phyloP scores from a whole-genome alignment of 53 echinoderm and acorn worm genomes.

The Astropecten irregularis region DNA sequence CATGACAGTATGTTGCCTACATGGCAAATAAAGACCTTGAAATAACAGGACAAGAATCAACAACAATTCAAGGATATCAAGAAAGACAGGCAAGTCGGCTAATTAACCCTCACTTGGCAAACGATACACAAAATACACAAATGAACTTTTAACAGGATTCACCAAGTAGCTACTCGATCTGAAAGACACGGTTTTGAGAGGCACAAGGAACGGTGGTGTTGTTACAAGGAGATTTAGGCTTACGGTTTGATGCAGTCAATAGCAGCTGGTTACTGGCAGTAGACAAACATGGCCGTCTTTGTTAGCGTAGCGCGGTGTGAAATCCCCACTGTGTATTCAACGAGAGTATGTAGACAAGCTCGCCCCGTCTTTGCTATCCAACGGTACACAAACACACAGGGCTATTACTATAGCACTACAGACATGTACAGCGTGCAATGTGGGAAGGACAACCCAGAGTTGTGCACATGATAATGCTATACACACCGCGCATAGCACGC shows the following conservation, averaged over 20 bases:
- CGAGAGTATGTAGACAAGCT: slow-evolving; percentile 12
- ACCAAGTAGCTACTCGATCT: no score
- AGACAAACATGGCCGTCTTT: slow-evolving; percentile 60
- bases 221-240: no score
- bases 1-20: no score
- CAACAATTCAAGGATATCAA: slow-evolving; percentile 25
- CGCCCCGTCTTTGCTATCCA: no score
- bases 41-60: background rate
- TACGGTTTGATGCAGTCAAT: no score
- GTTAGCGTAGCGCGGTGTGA: slow-evolving; percentile 47
- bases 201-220: no score
- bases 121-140: no score
- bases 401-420: slow-evolving; percentile 8
- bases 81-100: slow-evolving; percentile 14
- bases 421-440: no score
- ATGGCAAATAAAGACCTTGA: background rate
- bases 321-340: slow-evolving; percentile 48
- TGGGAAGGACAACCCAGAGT: background rate
- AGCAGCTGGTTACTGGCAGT: slow-evolving; percentile 46
- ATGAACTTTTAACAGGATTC: no score
- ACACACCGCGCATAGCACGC: background rate
- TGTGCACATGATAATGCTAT: background rate
- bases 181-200: no score
- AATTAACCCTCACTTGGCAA: slow-evolving; percentile 11
- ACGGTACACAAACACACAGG: no score